Base-by-base conservation (phyloP, 1,140 invertebrate species). In the Neodiprion virginianus region DNA sequence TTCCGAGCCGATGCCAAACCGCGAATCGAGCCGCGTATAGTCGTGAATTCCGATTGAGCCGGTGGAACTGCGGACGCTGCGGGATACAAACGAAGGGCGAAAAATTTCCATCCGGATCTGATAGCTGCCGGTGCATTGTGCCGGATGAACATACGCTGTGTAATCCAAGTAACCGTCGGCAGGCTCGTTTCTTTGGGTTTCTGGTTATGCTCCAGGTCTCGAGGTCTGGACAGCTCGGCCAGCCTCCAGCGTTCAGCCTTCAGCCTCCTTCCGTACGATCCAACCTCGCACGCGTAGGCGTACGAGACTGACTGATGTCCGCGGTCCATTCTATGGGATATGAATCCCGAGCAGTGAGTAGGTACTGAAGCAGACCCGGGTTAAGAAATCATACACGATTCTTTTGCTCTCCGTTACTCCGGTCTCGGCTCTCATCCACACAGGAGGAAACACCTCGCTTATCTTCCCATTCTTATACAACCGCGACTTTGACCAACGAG, bases 161-260 rank as follows among this genome's bases (percentile, higher is more conserved):
- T 69, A 69, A 69, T 69, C 67, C 67, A 47, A 69, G 67, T 23
- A 11, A 21, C 10, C 67, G 17, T 69, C 17, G 12, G 61, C 67
- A 69, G 67, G 67, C 10, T 69, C 21, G 67, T 47, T 69, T 47
- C 53, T 61, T 61, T 12, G 28, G 28, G 2, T 40, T 40, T 40
- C 28, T 40, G 28, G 2, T 40, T 40, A 40, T 17, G 53, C 53
- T 61, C 53, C 53, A 61, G 11, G 11, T 61, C 53, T 61, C 11
- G 53, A 61, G 53, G 53, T 61, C 53, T 8, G 8, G 53, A 61
- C 53, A 14, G 11, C 53, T 61, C 53, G 53, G n/a, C 7, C 28
- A 40, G 28, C n/a, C 53, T 61, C 53, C 11, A 61, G 53, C n/a
- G 11, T 61, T 61, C n/a, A 61, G 53, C 53, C 53, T 61, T 61